Percentiles rank a stretch among this genome's conserved stretches.
phyloP scores from a whole-genome alignment of 2,113 vertebrate genomes.

The Xenus cinereus region DNA sequence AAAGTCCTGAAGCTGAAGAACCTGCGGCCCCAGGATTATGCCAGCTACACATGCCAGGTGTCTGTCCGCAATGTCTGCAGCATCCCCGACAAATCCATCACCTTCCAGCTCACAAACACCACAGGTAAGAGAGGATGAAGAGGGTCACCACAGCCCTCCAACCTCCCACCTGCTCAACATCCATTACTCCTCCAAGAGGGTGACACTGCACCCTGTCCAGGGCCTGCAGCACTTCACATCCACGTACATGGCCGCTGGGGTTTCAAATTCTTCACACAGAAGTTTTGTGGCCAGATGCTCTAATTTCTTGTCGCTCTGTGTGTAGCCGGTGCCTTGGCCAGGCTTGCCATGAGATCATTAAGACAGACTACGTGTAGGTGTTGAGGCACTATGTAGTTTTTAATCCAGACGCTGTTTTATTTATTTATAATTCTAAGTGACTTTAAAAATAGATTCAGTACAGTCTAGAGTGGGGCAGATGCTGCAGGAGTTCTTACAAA shows the following conservation, averaged over 20 bases:
- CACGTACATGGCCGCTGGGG: not conserved
- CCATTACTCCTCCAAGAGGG: not conserved
- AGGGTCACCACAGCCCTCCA: not conserved
- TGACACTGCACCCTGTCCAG: not conserved
- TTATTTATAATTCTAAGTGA: slow-evolving; percentile 60
- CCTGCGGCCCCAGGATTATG: slow-evolving; percentile 90
- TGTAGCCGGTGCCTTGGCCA: not conserved
- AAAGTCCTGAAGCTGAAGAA: slow-evolving; percentile 99
- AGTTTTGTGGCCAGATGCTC: not conserved
- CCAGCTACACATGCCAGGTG: slow-evolving; percentile 95
- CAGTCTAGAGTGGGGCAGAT: not conserved
- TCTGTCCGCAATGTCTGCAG: slow-evolving; percentile 95
- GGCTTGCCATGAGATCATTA: not conserved
- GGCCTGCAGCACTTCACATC: not conserved
- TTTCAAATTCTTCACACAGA: not conserved
- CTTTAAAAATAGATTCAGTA: slow-evolving; percentile 49
- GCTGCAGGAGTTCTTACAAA: slow-evolving; percentile 24
- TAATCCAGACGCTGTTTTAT: slow-evolving; percentile 26
- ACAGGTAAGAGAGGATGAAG: slow-evolving; percentile 77
- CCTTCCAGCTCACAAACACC: slow-evolving; percentile 92
- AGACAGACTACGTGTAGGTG: not conserved
- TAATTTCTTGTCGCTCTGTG: not conserved
- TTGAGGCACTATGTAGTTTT: slow-evolving; percentile 21
- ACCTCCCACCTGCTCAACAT: not conserved
- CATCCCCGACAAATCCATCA: slow-evolving; percentile 91